These are phyloP conservation scores for Leucosticte australis DNA, from an alignment of 2,113 vertebrate species.

Conservation along the genomic window DNA sequence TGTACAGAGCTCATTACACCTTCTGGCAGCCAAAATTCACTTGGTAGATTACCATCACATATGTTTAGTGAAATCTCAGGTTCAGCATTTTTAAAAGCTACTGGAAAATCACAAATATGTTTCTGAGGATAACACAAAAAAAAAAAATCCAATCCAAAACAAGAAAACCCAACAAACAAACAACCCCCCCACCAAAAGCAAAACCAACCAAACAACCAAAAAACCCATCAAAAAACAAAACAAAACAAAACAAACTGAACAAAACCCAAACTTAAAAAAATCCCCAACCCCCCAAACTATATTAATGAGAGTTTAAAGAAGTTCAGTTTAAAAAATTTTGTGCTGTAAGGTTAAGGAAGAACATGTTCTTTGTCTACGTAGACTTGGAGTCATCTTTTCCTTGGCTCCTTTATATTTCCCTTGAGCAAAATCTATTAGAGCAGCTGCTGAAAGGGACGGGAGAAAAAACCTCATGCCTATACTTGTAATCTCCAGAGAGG, in stretches of 20 bases:
- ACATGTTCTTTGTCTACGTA: accelerated
- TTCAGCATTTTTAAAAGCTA: background rate
- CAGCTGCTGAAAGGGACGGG: background rate
- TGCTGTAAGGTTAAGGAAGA: background rate
- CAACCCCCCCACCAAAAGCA: no score
- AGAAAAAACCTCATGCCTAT: background rate
- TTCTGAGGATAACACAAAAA: background rate
- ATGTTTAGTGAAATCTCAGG: background rate
- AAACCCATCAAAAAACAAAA: no score
- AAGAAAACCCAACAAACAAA: background rate
- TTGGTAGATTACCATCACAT: no score
- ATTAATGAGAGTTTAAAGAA: background rate
- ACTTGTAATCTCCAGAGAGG: background rate
- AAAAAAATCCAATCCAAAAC: background rate
- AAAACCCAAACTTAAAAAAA: background rate
- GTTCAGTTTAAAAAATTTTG: background rate
- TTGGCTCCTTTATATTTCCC: background rate
- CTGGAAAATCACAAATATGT: background rate
- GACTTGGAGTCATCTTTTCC: background rate
- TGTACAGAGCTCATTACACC: accelerated
- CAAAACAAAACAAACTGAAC: background rate
- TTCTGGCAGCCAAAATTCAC: background rate
- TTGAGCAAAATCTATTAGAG: background rate
- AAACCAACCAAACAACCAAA: background rate
- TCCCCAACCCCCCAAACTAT: no score